These are phyloP conservation scores for Papilio machaon DNA, from an alignment of 1,140 invertebrate genomes.

Conservation along the genomic window DNA sequence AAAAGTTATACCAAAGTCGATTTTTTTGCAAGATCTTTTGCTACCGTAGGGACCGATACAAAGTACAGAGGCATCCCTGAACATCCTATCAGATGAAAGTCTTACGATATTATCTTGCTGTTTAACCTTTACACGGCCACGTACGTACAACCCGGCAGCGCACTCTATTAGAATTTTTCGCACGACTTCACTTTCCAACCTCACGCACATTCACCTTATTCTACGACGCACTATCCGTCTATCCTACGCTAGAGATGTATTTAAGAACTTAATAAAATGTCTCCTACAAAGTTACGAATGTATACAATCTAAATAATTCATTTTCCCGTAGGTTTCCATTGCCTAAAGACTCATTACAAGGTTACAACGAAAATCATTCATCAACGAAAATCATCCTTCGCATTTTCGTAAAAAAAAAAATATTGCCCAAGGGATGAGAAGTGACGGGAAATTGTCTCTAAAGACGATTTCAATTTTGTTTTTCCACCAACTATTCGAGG, in stretches of 20 bases:
- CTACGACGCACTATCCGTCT: not conserved
- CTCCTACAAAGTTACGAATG: no score
- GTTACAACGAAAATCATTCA: no score
- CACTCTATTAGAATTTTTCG: constrained; percentile 9
- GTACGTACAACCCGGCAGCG: not conserved
- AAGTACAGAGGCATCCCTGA: not conserved
- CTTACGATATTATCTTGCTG: not conserved
- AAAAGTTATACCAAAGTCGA: not conserved
- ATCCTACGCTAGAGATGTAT: not conserved
- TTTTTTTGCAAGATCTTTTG: not conserved
- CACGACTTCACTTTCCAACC: constrained; percentile 7
- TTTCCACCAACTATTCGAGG: no score
- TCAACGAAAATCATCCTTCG: no score
- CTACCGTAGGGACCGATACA: not conserved
- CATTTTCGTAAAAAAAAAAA: no score
- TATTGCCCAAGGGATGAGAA: no score
- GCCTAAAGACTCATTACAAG: no score
- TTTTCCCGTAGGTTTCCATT: no score
- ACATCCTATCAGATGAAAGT: constrained; percentile 15
- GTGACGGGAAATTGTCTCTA: no score
- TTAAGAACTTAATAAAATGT: no score
- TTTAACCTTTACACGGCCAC: constrained; percentile 16
- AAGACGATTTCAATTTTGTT: no score
- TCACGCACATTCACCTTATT: not conserved
- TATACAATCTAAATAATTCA: no score